Evolutionary conservation across 2,888 invertebrate genomes (phyloP).

Genomic region (Drosophila basisetae): DNA sequence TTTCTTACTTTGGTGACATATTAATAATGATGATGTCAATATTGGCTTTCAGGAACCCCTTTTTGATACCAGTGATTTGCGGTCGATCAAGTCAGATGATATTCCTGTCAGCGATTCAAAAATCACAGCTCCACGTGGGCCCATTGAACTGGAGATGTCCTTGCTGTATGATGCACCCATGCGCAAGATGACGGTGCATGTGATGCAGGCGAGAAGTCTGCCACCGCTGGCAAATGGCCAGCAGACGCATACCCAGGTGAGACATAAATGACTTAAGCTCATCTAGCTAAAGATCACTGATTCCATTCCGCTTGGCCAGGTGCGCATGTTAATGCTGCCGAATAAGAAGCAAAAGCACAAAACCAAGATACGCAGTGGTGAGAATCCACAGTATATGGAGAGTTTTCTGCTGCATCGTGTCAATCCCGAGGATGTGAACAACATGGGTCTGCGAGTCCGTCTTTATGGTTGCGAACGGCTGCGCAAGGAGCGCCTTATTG

Average conservation of each 20-base stretch:
- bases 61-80: constrained; percentile 85
- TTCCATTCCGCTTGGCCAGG: constrained; percentile 85
- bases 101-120: constrained; percentile 85
- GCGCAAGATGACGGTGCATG: constrained; percentile 96
- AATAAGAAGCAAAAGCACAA: constrained; percentile 97
- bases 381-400: constrained; percentile 97
- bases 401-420: constrained; percentile 95
- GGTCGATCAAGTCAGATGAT: constrained; percentile 85
- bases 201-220: constrained; percentile 94
- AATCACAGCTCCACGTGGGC: constrained; percentile 88
- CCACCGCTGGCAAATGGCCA: constrained; percentile 90
- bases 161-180: constrained; percentile 95
- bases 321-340: constrained; percentile 94
- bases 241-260: constrained; percentile 90
- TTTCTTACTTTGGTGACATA: background rate
- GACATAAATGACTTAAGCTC: background rate
- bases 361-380: constrained; percentile 95
- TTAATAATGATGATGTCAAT: background rate
- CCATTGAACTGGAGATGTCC: constrained; percentile 91
- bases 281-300: background rate
- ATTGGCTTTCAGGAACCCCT: constrained; percentile 83
- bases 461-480: constrained; percentile 97
- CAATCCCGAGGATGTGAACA: constrained; percentile 97
- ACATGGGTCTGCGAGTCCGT: constrained; percentile 95
- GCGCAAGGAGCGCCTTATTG: constrained; percentile 95